Conservation (phyloP, 2,888 invertebrate genomes). For the Chirona hameri region DNA sequence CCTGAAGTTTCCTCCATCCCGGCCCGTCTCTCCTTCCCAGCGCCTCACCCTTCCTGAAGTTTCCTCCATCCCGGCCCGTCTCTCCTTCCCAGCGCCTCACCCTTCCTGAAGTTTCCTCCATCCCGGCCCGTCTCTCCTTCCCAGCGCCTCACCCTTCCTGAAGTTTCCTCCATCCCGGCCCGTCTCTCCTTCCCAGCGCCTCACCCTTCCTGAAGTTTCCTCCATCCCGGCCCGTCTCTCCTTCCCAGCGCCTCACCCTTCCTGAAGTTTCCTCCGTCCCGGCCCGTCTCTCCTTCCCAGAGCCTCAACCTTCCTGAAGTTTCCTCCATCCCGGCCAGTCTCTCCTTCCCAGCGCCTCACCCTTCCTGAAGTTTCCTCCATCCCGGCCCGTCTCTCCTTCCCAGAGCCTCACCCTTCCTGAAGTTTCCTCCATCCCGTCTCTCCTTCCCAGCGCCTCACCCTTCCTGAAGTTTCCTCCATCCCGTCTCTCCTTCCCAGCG, state of each 20-base stretch:
- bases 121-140: conserved; percentile 43
- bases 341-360: conserved; percentile 45
- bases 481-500: too few relatives aligned
- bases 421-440: conserved; percentile 44
- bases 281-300: too few relatives aligned
- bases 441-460: conserved; percentile 30
- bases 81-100: too few relatives aligned
- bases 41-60: conserved; percentile 48
- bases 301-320: too few relatives aligned
- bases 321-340: background rate
- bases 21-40: background rate
- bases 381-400: background rate
- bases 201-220: too few relatives aligned
- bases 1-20: conserved; percentile 45
- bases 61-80: conserved; percentile 34
- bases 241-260: conserved; percentile 43
- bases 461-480: conserved; percentile 48
- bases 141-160: conserved; percentile 37
- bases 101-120: too few relatives aligned
- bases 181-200: too few relatives aligned
- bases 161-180: background rate
- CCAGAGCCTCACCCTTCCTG: conserved; percentile 44
- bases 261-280: conserved; percentile 45
- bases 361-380: too few relatives aligned
- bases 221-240: background rate